A percentile compares a stretch with the other conserved stretches of the same genome.
phyloP scores from a whole-genome alignment of 2,888 invertebrate genomes.

The Agrotis segetum region DNA sequence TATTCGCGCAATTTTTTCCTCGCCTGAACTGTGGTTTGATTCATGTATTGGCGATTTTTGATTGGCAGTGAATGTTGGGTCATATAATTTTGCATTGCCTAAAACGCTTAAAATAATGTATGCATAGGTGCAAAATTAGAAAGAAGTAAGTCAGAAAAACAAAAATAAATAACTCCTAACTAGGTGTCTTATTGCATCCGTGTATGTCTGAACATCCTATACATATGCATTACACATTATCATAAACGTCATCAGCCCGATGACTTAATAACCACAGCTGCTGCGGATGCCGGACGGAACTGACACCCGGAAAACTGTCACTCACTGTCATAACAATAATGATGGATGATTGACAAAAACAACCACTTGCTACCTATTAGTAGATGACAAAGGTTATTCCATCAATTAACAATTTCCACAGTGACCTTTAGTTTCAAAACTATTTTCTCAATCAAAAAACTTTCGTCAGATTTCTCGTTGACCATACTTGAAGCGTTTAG shows the following conservation, averaged over 20 bases:
- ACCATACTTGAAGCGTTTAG: constrained; percentile 47
- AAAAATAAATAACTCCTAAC: no score
- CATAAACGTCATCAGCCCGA: constrained; percentile 17
- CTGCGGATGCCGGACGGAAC: constrained; percentile 28
- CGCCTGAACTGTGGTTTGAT: no score
- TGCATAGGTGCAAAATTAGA: no score
- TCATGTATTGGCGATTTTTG: no score
- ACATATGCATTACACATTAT: constrained; percentile 2
- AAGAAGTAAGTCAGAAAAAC: not conserved
- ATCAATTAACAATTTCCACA: constrained; percentile 48
- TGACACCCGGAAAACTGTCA: constrained; percentile 42
- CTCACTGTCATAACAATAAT: constrained; percentile 32
- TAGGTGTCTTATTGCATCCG: not conserved
- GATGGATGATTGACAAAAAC: constrained; percentile 32
- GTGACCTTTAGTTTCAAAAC: constrained; percentile 16
- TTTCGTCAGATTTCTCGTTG: constrained; percentile 49
- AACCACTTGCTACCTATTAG: constrained; percentile 27
- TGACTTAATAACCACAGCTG: constrained; percentile 28
- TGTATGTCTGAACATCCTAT: not conserved
- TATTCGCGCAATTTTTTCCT: no score
- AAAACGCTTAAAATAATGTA: no score
- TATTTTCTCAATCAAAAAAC: constrained; percentile 32
- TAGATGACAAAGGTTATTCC: constrained; percentile 47
- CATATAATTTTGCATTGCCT: no score
- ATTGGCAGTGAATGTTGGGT: no score